Base-by-base conservation (phyloP, 2,888 invertebrate species). In the Nomada goodeniana region DNA sequence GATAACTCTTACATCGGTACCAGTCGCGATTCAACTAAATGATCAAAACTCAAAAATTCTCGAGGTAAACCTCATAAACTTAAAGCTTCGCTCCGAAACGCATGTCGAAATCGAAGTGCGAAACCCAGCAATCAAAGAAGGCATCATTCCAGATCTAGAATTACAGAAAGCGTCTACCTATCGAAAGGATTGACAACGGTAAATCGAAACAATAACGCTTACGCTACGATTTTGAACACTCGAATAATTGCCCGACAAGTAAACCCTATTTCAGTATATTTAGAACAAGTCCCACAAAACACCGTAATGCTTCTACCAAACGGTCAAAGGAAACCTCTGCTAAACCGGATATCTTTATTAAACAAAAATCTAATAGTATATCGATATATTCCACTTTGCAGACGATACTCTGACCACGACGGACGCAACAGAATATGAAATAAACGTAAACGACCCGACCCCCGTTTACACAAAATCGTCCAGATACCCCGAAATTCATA, bases 341-440 rank as follows among this genome's bases (percentile, higher is more conserved):
- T 36, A 9, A 44, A 20, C 55, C 68, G 23, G 7, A 23, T 1
- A 11, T 9, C 55, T 15, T 52, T 23, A 20, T 15, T 68, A n/a
- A 20, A 18, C 0, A 42, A 67, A 26, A 75, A 75, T 15, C 18
- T 75, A 36, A 20, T 20, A 57, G 20, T 73, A 36, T 23, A 29
- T 65, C 10, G 73, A 73, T 10, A 64, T 73, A 20, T 73, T 73
- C 23, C 29, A 73, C 44, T 47, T 73, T 0, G 18, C 29, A 2
- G 55, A 55, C n/a, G 65, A 65, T 29, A 10, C 36, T 29, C 18
- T 73, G 29, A 59, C 26, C 5, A 15, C 44, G 7, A 59, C 64
- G 1, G 29, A 57, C n/a, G 65, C 64, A 4, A 73, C 59, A 7
- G 20, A 73, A 57, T 65, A 73, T 15, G 47, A 73, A 29, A 57